phyloP scores from a whole-genome alignment of 2,888 invertebrate genomes.

The Tenodera sinensis region DNA sequence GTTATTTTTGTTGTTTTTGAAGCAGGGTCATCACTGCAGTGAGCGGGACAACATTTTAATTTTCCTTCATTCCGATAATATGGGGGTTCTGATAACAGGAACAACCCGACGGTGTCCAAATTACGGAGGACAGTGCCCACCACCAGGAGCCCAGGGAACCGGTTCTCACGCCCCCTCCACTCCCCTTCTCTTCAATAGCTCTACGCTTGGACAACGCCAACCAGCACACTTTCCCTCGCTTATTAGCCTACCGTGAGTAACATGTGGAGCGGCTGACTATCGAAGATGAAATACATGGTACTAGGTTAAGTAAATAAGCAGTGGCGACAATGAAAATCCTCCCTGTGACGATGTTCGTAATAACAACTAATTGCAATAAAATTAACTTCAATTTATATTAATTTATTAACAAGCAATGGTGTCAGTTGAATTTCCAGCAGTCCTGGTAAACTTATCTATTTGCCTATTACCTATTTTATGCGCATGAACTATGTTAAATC shows the following conservation, averaged over 20 bases:
- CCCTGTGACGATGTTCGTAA: no score
- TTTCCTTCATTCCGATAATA: slow-evolving; percentile 12
- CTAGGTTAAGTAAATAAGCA: no score
- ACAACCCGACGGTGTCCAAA: background rate
- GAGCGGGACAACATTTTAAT: slow-evolving; percentile 6
- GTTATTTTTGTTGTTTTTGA: background rate
- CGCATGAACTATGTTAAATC: no score
- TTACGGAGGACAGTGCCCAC: background rate
- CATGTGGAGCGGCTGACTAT: background rate
- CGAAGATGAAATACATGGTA: no score
- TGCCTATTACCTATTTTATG: no score
- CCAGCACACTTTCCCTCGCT: background rate
- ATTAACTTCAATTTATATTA: no score
- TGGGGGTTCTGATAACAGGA: slow-evolving; percentile 16
- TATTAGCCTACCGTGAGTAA: background rate
- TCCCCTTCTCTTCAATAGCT: background rate
- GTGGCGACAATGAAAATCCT: no score
- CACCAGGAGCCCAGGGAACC: background rate
- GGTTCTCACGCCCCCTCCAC: background rate
- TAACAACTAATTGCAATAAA: no score
- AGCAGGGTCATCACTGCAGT: background rate
- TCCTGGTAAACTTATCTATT: no score
- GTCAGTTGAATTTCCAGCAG: no score
- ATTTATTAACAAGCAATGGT: no score
- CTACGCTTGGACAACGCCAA: background rate